Evolutionary conservation across 2,113 vertebrate species (phyloP), one percentile per base, ranked within the genome.

Genomic region (Catharus fuscescens): DNA sequence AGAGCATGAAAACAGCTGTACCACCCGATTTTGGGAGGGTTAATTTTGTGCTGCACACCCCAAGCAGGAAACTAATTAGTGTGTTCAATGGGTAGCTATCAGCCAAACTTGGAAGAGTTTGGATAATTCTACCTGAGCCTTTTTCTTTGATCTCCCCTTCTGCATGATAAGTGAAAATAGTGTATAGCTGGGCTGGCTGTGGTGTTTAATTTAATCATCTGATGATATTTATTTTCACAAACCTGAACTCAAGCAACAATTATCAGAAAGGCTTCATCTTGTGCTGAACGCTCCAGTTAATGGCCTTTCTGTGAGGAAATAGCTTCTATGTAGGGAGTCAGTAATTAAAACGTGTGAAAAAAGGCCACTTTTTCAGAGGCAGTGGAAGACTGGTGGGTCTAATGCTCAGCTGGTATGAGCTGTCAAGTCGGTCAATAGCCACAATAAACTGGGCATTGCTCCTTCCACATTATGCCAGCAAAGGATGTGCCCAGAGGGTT

Each of bases 151-250:
- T 93, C 88, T 96, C 59, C 16, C 31, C 59, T 93, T 93, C 71
- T 66, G 60, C 94, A 21, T 69, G 92, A 93, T 89, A 66, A 95
- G 88, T 92, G 81, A 80, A 76, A 95, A 94, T 44, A 56, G 66
- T 11, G 48, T 78, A 85, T 70, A 47, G n/a, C 31, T 6, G 9
- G 12, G 82, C 92, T 60, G 81, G 84, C 92, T 90, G 83, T 73
- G 20, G 74, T 90, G 94, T 93, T 97, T 97, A 94, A 96, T 96
- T 97, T 97, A 96, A 95, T 95, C 88, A 93, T 95, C 95, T 95
- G 92, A 91, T 93, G 76, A 78, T 89, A 92, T 73, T 96, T 95
- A 53, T 94, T 97, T 97, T 96, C 71, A 77, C 83, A 96, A 95
- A 78, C 47, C 38, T 59, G 70, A 92, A 89, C 44, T 94, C 91